phyloP scores from a whole-genome alignment of 2,797 vertebrate genomes.

The Morus bassanus region DNA sequence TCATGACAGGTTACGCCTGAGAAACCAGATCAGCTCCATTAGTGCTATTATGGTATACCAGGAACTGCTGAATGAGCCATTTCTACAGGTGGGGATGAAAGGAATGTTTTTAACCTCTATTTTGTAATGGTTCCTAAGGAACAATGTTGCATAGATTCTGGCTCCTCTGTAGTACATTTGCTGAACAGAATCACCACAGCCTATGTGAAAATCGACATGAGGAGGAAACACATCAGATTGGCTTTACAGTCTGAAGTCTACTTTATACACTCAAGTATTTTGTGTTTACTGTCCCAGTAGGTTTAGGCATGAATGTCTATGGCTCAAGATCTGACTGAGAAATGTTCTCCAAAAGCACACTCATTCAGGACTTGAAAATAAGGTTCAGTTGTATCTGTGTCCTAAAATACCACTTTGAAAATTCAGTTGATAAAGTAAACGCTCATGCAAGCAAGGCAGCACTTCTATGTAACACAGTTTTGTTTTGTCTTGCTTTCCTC shows the following conservation, averaged over 20 bases:
- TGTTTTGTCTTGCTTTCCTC: background rate
- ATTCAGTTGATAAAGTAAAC: background rate
- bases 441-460: background rate
- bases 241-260: background rate
- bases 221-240: background rate
- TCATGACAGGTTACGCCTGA: conserved; percentile 45
- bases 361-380: background rate
- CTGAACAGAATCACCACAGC: background rate
- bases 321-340: background rate
- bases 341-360: background rate
- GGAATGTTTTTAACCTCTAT: conserved; percentile 23
- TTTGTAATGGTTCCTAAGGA: conserved; percentile 43
- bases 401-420: background rate
- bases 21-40: conserved; percentile 50
- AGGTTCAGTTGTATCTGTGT: background rate
- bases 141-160: background rate
- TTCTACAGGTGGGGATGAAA: conserved; percentile 32
- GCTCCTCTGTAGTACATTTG: background rate
- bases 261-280: background rate
- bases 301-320: background rate
- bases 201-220: background rate
- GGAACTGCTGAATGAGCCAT: conserved; percentile 47
- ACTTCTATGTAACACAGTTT: background rate
- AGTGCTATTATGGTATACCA: conserved; percentile 5
- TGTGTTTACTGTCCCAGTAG: background rate